Conservation (phyloP, 2,113 vertebrate species). For the Pyxicephalus adspersus region DNA sequence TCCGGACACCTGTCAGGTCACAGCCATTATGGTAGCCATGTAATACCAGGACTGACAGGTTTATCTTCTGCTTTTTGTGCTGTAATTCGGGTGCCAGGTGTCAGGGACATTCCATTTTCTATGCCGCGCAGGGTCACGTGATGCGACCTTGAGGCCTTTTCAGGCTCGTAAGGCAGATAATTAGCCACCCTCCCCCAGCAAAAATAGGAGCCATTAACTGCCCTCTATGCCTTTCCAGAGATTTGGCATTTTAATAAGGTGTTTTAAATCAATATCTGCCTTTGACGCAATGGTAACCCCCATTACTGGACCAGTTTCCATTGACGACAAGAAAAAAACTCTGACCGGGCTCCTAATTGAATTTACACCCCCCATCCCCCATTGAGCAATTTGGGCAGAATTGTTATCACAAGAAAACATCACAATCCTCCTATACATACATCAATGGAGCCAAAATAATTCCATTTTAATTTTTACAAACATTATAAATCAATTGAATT, state of each 20-base stretch:
- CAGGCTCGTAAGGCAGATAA: neutral
- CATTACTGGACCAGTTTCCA: neutral
- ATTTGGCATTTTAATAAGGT: constrained; percentile 23
- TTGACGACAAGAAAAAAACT: constrained; percentile 12
- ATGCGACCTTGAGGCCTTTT: constrained; percentile 2
- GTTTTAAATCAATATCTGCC: constrained; percentile 26
- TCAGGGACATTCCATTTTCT: too few species aligned
- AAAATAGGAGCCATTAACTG: neutral
- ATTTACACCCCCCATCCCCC: neutral
- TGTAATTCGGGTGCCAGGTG: too few species aligned
- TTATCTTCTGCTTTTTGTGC: too few species aligned
- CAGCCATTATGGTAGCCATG: too few species aligned
- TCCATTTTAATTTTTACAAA: too few species aligned
- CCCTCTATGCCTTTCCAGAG: neutral
- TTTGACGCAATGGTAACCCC: neutral
- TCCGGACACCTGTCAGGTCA: too few species aligned
- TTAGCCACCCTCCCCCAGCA: neutral
- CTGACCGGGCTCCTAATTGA: neutral
- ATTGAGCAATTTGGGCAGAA: too few species aligned
- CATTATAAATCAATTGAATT: too few species aligned
- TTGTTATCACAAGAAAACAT: too few species aligned
- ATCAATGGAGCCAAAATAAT: too few species aligned
- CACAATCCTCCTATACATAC: too few species aligned
- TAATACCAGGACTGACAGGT: too few species aligned
- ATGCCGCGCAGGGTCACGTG: neutral